phyloP scores from a whole-genome alignment of 1,140 invertebrate genomes.

The Euura saliciscinereae region DNA sequence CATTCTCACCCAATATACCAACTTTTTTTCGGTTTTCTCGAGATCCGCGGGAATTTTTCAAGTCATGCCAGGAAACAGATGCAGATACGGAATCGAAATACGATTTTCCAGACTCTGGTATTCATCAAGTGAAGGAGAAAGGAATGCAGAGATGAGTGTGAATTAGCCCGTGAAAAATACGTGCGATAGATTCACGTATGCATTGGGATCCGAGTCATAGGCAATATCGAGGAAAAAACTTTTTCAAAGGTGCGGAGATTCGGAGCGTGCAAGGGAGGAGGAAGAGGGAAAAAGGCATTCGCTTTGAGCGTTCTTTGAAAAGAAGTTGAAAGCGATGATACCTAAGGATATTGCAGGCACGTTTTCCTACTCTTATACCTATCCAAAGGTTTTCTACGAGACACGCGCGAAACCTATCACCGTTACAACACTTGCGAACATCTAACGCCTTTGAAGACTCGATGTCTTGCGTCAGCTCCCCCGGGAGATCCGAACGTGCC shows the following conservation, averaged over 20 bases:
- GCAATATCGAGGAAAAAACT: neutral
- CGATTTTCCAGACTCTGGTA: too few species aligned
- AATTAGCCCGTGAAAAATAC: neutral
- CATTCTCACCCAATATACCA: too few species aligned
- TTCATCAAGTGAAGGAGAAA: neutral
- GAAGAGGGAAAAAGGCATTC: constrained; percentile 1
- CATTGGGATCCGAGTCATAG: constrained; percentile 1
- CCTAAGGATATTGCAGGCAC: constrained; percentile 1
- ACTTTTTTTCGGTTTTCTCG: too few species aligned
- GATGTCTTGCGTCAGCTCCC: neutral
- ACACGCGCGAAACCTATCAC: constrained; percentile 3
- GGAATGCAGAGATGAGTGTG: neutral
- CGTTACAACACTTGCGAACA: constrained; percentile 3
- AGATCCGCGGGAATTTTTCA: too few species aligned
- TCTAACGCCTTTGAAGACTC: constrained; percentile 1
- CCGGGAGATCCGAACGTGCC: neutral
- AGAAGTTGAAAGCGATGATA: constrained; percentile 7
- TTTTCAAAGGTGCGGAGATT: neutral
- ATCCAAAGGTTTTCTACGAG: neutral
- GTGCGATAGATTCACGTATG: neutral
- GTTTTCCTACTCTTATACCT: constrained; percentile 4
- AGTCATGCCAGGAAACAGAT: too few species aligned
- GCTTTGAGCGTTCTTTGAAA: constrained; percentile 5
- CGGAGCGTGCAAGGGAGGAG: neutral
- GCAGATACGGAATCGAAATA: too few species aligned